phyloP scores from a whole-genome alignment of 2,797 vertebrate species.

The Gallinago nigripennis region DNA sequence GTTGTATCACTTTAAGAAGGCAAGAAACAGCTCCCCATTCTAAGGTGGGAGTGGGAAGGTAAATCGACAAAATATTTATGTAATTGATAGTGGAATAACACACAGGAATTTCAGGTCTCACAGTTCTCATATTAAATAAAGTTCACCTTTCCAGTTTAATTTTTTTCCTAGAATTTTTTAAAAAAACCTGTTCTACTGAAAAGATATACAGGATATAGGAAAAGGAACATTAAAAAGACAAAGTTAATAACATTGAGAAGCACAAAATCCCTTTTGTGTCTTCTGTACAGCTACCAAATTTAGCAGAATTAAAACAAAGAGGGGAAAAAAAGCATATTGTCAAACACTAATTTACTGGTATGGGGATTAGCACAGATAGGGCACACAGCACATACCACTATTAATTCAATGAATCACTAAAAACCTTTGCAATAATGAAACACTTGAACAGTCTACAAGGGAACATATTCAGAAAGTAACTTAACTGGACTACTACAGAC shows the following conservation, averaged over 20 bases:
- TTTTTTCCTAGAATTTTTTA: not conserved
- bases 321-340: not conserved
- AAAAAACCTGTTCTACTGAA: not conserved
- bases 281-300: not conserved
- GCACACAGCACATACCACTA: not conserved
- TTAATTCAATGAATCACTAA: not conserved
- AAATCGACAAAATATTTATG: not conserved
- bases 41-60: not conserved
- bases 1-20: not conserved
- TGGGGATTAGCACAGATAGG: not conserved
- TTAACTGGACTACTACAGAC: not conserved
- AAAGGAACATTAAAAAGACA: not conserved
- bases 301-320: not conserved
- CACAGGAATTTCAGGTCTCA: not conserved
- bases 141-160: not conserved
- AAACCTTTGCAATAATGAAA: not conserved
- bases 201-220: not conserved
- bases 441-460: not conserved
- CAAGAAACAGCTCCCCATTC: not conserved
- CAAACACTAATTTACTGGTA: not conserved
- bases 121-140: not conserved
- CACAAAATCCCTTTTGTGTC: not conserved
- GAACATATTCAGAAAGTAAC: not conserved
- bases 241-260: not conserved
- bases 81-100: not conserved